Evolutionary conservation across 2,888 invertebrate species (phyloP), one percentile per base, ranked within the genome.

Genomic region (Cancer borealis): DNA sequence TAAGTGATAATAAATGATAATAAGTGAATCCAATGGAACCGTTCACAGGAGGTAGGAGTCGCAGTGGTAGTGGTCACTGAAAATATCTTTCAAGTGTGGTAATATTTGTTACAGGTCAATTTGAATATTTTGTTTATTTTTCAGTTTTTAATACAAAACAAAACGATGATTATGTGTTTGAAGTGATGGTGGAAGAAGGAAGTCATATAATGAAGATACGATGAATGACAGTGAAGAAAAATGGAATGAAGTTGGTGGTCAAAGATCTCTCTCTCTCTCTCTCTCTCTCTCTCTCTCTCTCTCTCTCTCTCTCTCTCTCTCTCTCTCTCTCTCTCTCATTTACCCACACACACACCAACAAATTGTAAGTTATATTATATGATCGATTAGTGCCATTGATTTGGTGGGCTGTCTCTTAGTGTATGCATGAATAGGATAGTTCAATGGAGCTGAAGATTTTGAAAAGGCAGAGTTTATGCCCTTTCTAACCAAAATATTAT

Each of bases 331-430:
- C 21, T 60, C 60, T 60, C 21, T 60, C 17, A 60, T 21, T 21
- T 3, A 21, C 21, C 21, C 21, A 21, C 60, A 60, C 60, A 60
- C 54, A 54, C 8, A 39, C 39, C 39, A 12, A 54, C 12, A 17
- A 6, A 0, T 14, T 17, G 12, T 21, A 60, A 60, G 4, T 88
- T 45, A 92, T 3, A 92, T 54, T 17, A 94, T 26, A 66, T 94
- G 92, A 60, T 94, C 94, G 21, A 94, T 26, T n/a, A 94, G 49
- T 45, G 94, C 94, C 94, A 94, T 94, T 4, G 94, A 94, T 87
- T 39, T 92, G 66, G 91, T 92, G 39, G 94, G 94, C 66, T 79
- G 91, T 66, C 94, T 79, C 87, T 90, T 94, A 14, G 17, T 47
- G 45, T 94, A 90, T 14, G 90, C 45, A 87, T 49, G 14, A 26